phyloP scores from a whole-genome alignment of 2,113 vertebrate genomes.

The Dendrocopos noguchii region DNA sequence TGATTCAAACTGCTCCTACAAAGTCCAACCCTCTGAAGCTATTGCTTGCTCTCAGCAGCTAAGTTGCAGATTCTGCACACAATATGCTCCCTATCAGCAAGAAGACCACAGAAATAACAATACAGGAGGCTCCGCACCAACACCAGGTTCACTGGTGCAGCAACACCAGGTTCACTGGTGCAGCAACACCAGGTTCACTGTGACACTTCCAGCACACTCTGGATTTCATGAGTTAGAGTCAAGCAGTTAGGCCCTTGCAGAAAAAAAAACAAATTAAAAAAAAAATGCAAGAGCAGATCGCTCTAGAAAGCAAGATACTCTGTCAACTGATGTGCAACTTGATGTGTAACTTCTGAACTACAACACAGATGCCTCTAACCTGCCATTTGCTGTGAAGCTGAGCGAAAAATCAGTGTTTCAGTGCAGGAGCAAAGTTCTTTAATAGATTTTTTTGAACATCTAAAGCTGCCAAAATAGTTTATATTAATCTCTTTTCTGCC shows the following conservation, averaged over 20 bases:
- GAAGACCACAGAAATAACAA: not conserved
- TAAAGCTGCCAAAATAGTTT: not conserved
- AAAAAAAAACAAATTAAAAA: not conserved
- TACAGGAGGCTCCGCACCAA: not conserved
- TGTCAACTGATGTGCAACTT: not conserved
- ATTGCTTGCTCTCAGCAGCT: fast-evolving
- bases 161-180: not conserved
- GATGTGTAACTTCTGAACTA: not conserved
- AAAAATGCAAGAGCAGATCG: not conserved
- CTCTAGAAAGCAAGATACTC: not conserved
- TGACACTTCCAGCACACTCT: not conserved
- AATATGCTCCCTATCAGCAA: not conserved
- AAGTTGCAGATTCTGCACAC: not conserved
- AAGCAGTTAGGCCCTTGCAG: not conserved
- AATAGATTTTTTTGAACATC: not conserved
- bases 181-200: not conserved
- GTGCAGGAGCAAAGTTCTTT: not conserved
- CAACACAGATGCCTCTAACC: not conserved
- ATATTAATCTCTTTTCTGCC: not conserved
- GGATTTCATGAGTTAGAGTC: not conserved
- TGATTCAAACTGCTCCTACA: not conserved
- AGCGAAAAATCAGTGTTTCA: not conserved
- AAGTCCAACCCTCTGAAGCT: constrained; percentile 34
- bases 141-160: not conserved
- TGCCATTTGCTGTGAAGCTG: not conserved